Percentiles rank a stretch among this genome's conserved stretches.
Evolutionary conservation across 2,797 vertebrate species (phyloP).

Genomic region (Coregonus sp.): DNA sequence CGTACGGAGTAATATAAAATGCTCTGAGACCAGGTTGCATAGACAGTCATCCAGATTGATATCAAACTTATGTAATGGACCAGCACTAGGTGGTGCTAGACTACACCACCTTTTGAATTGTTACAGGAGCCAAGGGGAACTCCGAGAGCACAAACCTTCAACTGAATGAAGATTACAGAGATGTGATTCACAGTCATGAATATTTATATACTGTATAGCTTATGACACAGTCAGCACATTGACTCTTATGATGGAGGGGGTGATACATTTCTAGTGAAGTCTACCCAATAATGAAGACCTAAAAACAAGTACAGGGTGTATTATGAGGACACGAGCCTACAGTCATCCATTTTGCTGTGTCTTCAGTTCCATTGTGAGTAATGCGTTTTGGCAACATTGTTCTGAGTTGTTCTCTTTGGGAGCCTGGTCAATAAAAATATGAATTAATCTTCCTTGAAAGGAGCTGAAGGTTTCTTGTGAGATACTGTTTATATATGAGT

Average conservation of each 20-base stretch:
- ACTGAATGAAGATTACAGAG: not conserved
- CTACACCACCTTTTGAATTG: not conserved
- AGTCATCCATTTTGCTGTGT: slow-evolving; percentile 14
- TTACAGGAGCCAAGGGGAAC: no score
- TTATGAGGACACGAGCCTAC: not conserved
- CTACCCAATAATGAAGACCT: not conserved
- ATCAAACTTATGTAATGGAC: not conserved
- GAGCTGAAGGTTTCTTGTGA: slow-evolving; percentile 2
- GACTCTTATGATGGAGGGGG: no score
- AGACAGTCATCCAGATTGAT: not conserved
- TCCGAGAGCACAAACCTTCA: not conserved
- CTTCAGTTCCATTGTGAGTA: slow-evolving; percentile 2
- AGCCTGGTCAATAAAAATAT: slow-evolving; percentile 20
- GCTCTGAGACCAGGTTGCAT: not conserved
- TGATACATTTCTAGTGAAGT: not conserved
- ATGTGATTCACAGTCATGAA: not conserved
- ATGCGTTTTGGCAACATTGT: slow-evolving; percentile 23
- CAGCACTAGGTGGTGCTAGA: not conserved
- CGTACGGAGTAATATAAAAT: not conserved
- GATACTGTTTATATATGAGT: slow-evolving; percentile 20
- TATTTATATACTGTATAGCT: no score
- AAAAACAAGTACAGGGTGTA: slow-evolving; percentile 9
- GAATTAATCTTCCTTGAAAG: slow-evolving; percentile 17
- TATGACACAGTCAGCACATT: no score
- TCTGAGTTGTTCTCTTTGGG: slow-evolving; percentile 9